A percentile compares a stretch with the other conserved stretches of the same genome.
Conservation (phyloP, 30 jellyfish, hydroid and myxozoan species). For the Morbakka virulenta region DNA sequence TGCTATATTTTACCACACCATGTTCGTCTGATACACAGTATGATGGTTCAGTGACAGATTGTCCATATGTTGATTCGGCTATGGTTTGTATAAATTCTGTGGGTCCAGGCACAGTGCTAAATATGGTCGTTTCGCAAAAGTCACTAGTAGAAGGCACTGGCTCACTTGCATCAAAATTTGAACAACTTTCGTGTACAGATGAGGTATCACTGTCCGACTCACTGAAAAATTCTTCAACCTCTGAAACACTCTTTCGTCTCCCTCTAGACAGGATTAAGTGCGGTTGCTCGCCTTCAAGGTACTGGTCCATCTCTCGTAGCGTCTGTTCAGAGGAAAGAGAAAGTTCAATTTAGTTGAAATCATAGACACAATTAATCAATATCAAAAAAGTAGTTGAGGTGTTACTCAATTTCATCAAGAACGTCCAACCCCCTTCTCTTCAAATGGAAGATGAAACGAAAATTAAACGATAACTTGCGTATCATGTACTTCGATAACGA, state of each 20-base stretch:
- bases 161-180: conserved; percentile 70
- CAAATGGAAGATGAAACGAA: no score
- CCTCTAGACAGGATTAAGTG: conserved; percentile 42
- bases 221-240: conserved; percentile 88
- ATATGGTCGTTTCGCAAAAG: conserved; percentile 49
- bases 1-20: conserved; percentile 25
- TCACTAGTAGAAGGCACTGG: conserved; percentile 19
- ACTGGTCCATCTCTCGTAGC: conserved; percentile 93
- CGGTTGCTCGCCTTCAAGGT: conserved; percentile 62
- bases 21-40: conserved; percentile 24
- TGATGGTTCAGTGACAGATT: conserved; percentile 17
- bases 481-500: no score
- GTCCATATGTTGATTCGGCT: conserved; percentile 11
- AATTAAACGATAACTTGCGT: no score
- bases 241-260: conserved; percentile 73
- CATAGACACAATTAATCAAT: not conserved
- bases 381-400: not conserved
- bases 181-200: conserved; percentile 75
- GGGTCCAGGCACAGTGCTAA: conserved; percentile 28
- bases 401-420: not conserved
- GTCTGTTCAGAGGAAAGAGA: conserved; percentile 54
- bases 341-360: not conserved
- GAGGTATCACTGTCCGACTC: conserved; percentile 95
- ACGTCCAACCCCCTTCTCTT: no score
- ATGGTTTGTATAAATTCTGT: not conserved